Percentiles rank a stretch among this genome's conserved stretches.
Conservation (phyloP, 2,888 invertebrate genomes). For the Synanthedon vespiformis region DNA sequence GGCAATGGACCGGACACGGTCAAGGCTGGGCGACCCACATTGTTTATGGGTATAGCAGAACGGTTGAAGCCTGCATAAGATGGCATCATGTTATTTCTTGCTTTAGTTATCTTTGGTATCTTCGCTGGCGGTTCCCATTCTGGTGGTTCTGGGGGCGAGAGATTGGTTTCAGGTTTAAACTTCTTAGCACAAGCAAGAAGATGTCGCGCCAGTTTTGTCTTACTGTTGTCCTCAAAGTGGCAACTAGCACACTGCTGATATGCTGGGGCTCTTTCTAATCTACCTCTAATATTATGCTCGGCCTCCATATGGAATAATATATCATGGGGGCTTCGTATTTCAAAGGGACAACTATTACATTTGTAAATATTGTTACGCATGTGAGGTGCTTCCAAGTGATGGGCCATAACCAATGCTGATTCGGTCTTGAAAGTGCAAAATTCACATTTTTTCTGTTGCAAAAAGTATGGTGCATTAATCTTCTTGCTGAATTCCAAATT, state of each 20-base stretch:
- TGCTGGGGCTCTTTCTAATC: constrained; percentile 87
- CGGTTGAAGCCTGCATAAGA: constrained; percentile 61
- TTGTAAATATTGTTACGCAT: constrained; percentile 89
- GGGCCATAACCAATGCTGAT: constrained; percentile 86
- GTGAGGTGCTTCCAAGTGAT: constrained; percentile 93
- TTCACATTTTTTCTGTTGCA: constrained; percentile 86
- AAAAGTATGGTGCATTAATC: constrained; percentile 86
- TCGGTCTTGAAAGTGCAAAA: constrained; percentile 94
- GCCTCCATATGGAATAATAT: constrained; percentile 95
- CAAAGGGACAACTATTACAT: constrained; percentile 88
- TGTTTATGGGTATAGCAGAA: constrained; percentile 59
- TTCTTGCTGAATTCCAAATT: constrained; percentile 90
- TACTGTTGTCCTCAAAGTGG: constrained; percentile 94
- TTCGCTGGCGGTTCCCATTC: constrained; percentile 97
- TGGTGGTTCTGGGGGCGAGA: constrained; percentile 76
- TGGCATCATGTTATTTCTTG: constrained; percentile 51
- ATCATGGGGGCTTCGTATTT: constrained; percentile 89
- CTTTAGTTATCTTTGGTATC: constrained; percentile 77
- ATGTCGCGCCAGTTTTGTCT: constrained; percentile 91
- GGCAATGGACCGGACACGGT: constrained; percentile 35
- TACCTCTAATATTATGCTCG: constrained; percentile 89
- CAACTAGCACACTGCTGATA: constrained; percentile 96
- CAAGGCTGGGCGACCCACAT: constrained; percentile 43
- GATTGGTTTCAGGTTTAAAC: constrained; percentile 89
- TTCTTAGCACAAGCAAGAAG: constrained; percentile 90